Base-by-base conservation (phyloP, 1,140 invertebrate species). In the Pseudomyrmex flavicornis region DNA sequence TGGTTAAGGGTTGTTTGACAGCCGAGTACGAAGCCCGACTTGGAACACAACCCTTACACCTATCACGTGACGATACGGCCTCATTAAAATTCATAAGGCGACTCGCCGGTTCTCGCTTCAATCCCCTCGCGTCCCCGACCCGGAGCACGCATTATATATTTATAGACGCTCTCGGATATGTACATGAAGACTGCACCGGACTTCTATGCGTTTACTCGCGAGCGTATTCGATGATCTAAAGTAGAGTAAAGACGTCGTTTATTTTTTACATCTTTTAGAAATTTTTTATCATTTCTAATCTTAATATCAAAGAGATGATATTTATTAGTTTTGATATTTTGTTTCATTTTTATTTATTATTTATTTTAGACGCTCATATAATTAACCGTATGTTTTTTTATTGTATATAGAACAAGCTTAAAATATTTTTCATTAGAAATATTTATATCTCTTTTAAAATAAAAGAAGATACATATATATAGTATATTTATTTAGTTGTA, bases 51-150 rank as follows among this genome's bases (percentile, higher is more conserved):
- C 86, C 85, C 90, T 91, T 91, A 88, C 74, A 85, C 84, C 83
- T 88, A 88, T 92, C 92, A 91, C 91, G 90, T 90, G 92, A 92
- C 89, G 90, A 86, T 88, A 90, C 82, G 84, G 80, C 69, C 72
- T 88, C 90, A 91, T 93, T 92, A 92, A 93, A 93, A 93, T 93
- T 93, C 92, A 93, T 93, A 93, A 93, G 91, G 89, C 80, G 83
- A 85, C 80, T 89, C 86, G 86, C 75, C 84, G 87, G 75, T 92
- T 92, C 90, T 87, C 91, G 90, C 86, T 92, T 92, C 91, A 90
- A 79, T 35, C 86, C 66, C 88, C 72, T 87, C 66, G 48, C 72
- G 82, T 54, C 65, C 72, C 68, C 35, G 35, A 87, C 61, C 74
- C 48, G 73, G 82, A 56, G 70, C 69, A 86, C 77, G 84, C 84